Percentiles rank a stretch among this genome's conserved stretches.
These are phyloP conservation scores for Mythimna pallens DNA, from an alignment of 2,888 invertebrate species.

Conservation along the genomic window DNA sequence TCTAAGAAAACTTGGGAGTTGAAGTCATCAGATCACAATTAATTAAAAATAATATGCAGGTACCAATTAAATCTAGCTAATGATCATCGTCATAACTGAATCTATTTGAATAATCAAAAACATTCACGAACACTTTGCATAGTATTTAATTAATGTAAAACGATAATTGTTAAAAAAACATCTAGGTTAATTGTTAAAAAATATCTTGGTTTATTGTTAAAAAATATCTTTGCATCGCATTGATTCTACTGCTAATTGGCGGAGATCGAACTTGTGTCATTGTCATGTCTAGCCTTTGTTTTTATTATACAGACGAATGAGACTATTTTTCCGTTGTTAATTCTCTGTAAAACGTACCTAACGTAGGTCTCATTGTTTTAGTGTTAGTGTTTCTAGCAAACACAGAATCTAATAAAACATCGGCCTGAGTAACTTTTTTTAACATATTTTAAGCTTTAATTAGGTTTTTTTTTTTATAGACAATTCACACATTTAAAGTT, in stretches of 20 bases:
- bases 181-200: slow-evolving; percentile 20
- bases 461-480: too few species aligned
- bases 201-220: slow-evolving; percentile 1
- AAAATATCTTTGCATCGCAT: slow-evolving; percentile 19
- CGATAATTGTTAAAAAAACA: slow-evolving; percentile 20
- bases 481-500: too few species aligned
- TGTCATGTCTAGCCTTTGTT: slow-evolving; percentile 29
- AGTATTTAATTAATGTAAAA: slow-evolving; percentile 17
- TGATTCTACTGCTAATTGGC: slow-evolving; percentile 38
- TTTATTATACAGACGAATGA: slow-evolving; percentile 5
- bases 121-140: slow-evolving; percentile 28
- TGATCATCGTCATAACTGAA: background rate
- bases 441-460: too few species aligned
- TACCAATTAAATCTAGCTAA: slow-evolving; percentile 20
- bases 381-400: background rate
- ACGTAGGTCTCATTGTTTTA: background rate
- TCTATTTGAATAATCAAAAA: slow-evolving; percentile 38
- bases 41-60: background rate
- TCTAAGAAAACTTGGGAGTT: slow-evolving; percentile 1
- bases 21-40: slow-evolving; percentile 10
- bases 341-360: background rate
- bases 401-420: background rate
- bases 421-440: too few species aligned
- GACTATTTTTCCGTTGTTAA: background rate
- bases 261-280: slow-evolving; percentile 32